phyloP scores from a whole-genome alignment of 2,888 invertebrate genomes.

The Odontomyia ornata region DNA sequence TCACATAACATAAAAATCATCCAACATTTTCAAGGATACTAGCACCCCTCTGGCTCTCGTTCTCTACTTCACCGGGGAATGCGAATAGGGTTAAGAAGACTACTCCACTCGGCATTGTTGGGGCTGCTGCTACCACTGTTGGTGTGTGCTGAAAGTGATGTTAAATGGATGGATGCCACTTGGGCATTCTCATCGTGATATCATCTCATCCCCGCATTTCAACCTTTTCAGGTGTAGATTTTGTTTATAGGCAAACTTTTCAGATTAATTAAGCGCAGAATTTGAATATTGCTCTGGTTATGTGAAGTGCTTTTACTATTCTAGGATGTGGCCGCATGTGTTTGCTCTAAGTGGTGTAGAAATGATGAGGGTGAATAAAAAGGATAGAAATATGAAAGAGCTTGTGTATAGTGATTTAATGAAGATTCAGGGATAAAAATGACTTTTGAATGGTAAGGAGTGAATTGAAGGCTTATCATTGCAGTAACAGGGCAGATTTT shows the following conservation, averaged over 20 bases:
- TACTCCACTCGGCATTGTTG: neutral
- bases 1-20: neutral
- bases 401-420: conserved; percentile 19
- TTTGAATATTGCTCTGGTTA: conserved; percentile 12
- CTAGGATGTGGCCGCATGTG: too few species aligned
- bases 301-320: too few species aligned
- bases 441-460: too few species aligned
- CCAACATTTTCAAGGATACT: neutral
- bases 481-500: too few species aligned
- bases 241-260: conserved; percentile 39
- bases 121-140: too few species aligned
- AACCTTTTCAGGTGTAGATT: conserved; percentile 19
- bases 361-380: neutral
- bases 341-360: neutral
- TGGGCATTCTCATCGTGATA: conserved; percentile 5
- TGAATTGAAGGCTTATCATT: too few species aligned
- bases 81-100: conserved; percentile 22
- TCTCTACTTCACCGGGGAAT: neutral
- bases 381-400: neutral
- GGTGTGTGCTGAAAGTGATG: neutral
- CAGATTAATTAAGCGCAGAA: conserved; percentile 37
- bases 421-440: neutral
- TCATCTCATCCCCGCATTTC: conserved; percentile 16
- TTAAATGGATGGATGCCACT: conserved; percentile 24
- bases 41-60: too few species aligned